Evolutionary conservation across 2,113 vertebrate genomes (phyloP), one percentile per base, ranked within the genome.

Genomic region (Beaufortia kweichowensis): DNA sequence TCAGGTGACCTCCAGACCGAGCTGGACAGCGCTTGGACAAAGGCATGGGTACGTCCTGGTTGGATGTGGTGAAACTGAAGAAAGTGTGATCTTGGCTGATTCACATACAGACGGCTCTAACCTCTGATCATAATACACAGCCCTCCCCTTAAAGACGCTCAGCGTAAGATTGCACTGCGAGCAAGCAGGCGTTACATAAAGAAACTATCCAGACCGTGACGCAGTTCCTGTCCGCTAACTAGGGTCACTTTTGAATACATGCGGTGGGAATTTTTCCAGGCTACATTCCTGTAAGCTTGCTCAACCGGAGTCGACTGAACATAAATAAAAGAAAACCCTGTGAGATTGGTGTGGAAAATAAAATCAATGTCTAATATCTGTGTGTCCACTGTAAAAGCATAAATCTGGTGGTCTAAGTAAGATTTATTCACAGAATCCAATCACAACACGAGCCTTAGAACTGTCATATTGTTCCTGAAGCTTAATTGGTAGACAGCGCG

Each of bases 1-100:
- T 95, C 95, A 95, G 93, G 93, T 96, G 95, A 95, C 91, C 91
- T 80, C 90, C 92, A 88, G 91, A 69, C 87, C 70, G 80, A 71
- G 88, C 83, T 12, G 89, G 86, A 90, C 87, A 87, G 86, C 77
- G 83, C 82, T 82, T 83, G 82, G 69, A 79, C 61, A 78, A 81
- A 82, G 77, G 71, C 79, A 81, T 75, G 33, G 24, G 31, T 17
- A 33, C 48, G 6, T 24, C 39, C 46, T 17, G 48, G 39, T 43
- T 56, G 29, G 29, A 19, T 14, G 14, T 11, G n/a, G 43, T 28
- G 66, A 39, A 66, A 65, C 73, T 60, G 64, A 76, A 73, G 76
- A 78, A 79, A 77, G 81, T 74, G 69, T 82, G 43, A 71, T 71
- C 26, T 75, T 6, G 64, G 70, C 75, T 41, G 31, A 59, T 61